Evolutionary conservation across 2,888 invertebrate genomes (phyloP), one percentile per base, ranked within the genome.

Genomic region (Darwinula stevensoni): DNA sequence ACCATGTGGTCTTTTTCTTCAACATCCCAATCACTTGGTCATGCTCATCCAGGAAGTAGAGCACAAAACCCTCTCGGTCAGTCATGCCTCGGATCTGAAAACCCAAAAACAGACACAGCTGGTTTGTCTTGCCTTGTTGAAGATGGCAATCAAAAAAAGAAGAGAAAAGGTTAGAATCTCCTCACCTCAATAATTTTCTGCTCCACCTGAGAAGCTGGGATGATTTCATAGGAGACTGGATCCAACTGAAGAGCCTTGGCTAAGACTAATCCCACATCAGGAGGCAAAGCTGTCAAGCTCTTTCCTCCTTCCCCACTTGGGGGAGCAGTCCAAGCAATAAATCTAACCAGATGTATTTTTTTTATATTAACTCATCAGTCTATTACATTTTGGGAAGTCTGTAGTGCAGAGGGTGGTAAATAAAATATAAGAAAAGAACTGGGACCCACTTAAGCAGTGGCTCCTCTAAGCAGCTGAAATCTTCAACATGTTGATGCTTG

Each of bases 1-100:
- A 54, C 54, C 54, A 54, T n/a, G 47, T 44, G n/a, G 53, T 52
- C 42, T 54, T 54, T 43, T 52, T 53, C 40, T 54, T 54, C n/a
- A 53, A 41, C 3, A 54, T 35, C 16, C 54, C 54, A 31, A 54
- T 48, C 11, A 51, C 50, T 31, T 41, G 39, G n/a, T 41, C 39
- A 5, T 43, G 31, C 3, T 37, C 37, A 36, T 53, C 51, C 13
- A 53, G 34, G 40, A 51, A 53, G 38, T 52, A 53, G 11, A 54
- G 36, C 2, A 54, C 54, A 36, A 50, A 50, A 3, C 54, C 54
- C 39, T 54, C 54, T 36, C 43, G 44, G 29, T 45, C 45, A 34
- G 45, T 44, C 2, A 46, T 49, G 29, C 40, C 36, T 29, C 51
- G 41, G 17, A n/a, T n/a, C n/a, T n/a, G n/a, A n/a, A n/a, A n/a